A percentile compares a stretch with the other conserved stretches of the same genome.
Evolutionary conservation across 2,888 invertebrate species (phyloP).

Genomic region (Helleia helle): DNA sequence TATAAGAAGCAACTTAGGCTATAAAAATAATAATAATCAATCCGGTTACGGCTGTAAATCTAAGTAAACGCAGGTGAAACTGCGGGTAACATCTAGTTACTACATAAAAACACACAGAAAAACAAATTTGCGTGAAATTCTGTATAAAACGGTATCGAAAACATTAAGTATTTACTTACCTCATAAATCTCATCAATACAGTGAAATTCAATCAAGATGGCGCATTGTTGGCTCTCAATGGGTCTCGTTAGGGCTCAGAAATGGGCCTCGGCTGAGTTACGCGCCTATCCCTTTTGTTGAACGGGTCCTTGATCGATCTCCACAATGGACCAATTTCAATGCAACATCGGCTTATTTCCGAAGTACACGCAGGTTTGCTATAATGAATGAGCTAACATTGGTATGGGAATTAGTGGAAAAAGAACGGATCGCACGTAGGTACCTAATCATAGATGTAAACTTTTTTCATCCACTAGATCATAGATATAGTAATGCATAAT

Average conservation of each 20-base stretch:
- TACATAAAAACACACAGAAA: too few species aligned
- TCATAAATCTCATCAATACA: slow-evolving; percentile 9
- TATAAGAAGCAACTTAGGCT: too few species aligned
- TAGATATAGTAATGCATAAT: too few species aligned
- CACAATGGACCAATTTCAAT: slow-evolving; percentile 62
- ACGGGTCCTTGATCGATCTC: slow-evolving; percentile 58
- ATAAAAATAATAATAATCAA: too few species aligned
- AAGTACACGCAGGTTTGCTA: slow-evolving; percentile 14
- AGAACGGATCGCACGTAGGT: too few species aligned
- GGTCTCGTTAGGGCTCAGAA: slow-evolving; percentile 57
- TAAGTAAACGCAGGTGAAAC: too few species aligned
- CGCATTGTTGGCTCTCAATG: slow-evolving; percentile 58
- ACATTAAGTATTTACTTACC: neutral
- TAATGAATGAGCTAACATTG: too few species aligned
- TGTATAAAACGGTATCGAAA: neutral
- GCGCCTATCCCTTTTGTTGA: slow-evolving; percentile 56
- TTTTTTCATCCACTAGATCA: too few species aligned
- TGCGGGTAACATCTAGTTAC: too few species aligned
- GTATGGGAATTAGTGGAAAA: too few species aligned
- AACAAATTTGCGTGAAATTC: neutral
- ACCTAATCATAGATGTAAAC: too few species aligned
- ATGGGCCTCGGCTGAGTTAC: slow-evolving; percentile 45
- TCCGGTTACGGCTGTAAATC: too few species aligned
- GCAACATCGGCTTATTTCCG: slow-evolving; percentile 35
- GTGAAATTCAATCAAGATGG: slow-evolving; percentile 48